Base-by-base conservation (phyloP, 1,140 invertebrate species). In the Aphelenchoides avenae region DNA sequence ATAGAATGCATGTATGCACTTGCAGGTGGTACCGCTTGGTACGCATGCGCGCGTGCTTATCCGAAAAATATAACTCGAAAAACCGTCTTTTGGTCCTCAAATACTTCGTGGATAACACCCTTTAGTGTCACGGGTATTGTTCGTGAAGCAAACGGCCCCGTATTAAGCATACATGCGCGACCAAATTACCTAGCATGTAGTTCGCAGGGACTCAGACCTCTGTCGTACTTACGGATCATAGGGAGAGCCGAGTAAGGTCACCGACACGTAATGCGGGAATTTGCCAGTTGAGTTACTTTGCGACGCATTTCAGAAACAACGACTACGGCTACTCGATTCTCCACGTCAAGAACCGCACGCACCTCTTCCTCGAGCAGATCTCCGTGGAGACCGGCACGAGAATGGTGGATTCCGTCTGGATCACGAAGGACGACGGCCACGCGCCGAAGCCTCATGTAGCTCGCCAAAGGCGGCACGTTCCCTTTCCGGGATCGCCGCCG, bases 261-360 rank as follows among this genome's bases (percentile, higher is more conserved):
- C 71, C 71, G 70, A 15, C 77, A 80, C 47, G 81, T 82, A 62
- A 66, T 65, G 6, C 53, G 68, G 3, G 60, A 78, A 37, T 65
- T 80, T 18, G 82, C 83, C 5, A 46, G 72, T 5, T 91, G 87
- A 87, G 88, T 86, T 11, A 13, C 89, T 88, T 1, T 89, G n/a
- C n/a, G n/a, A n/a, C n/a, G n/a, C n/a, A n/a, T n/a, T n/a, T 87
- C 76, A 82, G 86, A 22, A 87, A 84, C 54, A 82, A 84, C 46
- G 92, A 96, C 80, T 97, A 96, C 80, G 92, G 93, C 11, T 98
- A 91, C 77, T 88, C 89, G 0, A 80, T 88, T 52, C 79, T 97
- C 78, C 84, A 83, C 59, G 86, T 86, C 1, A 80, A 83, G 64
- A 95, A 96, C 78, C 78, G 71, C 24, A 89, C 90, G 15, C 91